Evolutionary conservation across 2,797 vertebrate genomes (phyloP), one percentile per base, ranked within the genome.

Genomic region (Botia almorhae): DNA sequence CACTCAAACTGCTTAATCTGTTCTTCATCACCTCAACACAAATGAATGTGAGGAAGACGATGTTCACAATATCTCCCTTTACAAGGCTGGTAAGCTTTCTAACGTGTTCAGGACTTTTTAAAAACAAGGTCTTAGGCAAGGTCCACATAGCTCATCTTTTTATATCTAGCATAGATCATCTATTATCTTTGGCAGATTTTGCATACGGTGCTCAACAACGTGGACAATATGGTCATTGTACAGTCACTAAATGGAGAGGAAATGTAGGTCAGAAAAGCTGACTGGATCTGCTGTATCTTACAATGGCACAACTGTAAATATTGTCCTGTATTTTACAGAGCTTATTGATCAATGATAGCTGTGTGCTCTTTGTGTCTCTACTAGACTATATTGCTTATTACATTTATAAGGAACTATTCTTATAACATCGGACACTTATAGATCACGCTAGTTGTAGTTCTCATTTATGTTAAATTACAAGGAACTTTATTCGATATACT

Each of bases 271-370:
- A 0, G 96, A 98, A 92, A 95, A 93, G 80, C 91, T 95, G 79
- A 87, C 97, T 87, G 98, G 97, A 12, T 76, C 90, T 0, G 92
- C 13, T 98, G 99, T 89, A 98, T 97, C 83, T 88, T 99, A 0
- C 92, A 99, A 81, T 99, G 97, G 97, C 95, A 98, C 93, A 99
- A 98, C 93, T 99, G 98, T 82, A 96, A 99, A 88, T 97, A 99
- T 90, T 23, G 97, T 98, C 84, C 98, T 97, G 90, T 93, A 96
- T 94, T 99, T 33, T 33, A 33, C 33, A 33, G 33, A 33, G 33
- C 33, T 33, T 33, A 33, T 33, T 33, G 33, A 33, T 33, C 33
- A 33, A 33, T 33, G 33, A 33, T 33, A 33, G 33, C 33, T 33
- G 33, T 33, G 33, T 33, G 33, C 33, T 33, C 33, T 33, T 1